Conservation (phyloP, 2,888 invertebrate genomes). For the Lasioglossum pauxillum region DNA sequence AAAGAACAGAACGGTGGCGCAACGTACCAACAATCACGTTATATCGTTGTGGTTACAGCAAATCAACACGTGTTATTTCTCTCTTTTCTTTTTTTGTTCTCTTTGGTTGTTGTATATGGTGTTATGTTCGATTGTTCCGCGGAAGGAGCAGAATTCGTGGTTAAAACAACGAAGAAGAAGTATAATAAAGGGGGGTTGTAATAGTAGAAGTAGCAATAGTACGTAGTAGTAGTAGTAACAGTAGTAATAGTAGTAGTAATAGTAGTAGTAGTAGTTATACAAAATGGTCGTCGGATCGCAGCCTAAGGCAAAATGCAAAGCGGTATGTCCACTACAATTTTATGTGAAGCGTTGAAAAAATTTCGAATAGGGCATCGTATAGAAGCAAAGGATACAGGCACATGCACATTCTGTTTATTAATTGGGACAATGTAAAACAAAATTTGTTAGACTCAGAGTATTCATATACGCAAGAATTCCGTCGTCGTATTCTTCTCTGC, state of each 20-base stretch:
- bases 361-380: conserved; percentile 68
- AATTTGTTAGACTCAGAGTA: conserved; percentile 74
- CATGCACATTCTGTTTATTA: conserved; percentile 85
- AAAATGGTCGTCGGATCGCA: conserved; percentile 62
- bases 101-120: conserved; percentile 7
- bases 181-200: not conserved
- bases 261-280: conserved; percentile 8
- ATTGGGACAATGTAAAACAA: conserved; percentile 84
- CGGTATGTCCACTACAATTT: conserved; percentile 62
- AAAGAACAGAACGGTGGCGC: conserved; percentile 49
- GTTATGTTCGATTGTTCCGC: conserved; percentile 21
- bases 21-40: conserved; percentile 62
- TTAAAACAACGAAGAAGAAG: conserved; percentile 40
- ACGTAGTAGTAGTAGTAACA: too few species aligned
- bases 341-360: conserved; percentile 66
- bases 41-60: conserved; percentile 78
- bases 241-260: too few species aligned
- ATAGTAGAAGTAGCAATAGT: not conserved
- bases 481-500: conserved; percentile 68
- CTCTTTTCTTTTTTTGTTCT: not conserved
- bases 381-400: conserved; percentile 83
- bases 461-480: conserved; percentile 71
- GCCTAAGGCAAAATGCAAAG: conserved; percentile 81
- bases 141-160: conserved; percentile 34
- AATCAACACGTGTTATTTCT: conserved; percentile 80